Conservation (phyloP, 2,113 vertebrate genomes). For the Brachionichthys hirsutus region DNA sequence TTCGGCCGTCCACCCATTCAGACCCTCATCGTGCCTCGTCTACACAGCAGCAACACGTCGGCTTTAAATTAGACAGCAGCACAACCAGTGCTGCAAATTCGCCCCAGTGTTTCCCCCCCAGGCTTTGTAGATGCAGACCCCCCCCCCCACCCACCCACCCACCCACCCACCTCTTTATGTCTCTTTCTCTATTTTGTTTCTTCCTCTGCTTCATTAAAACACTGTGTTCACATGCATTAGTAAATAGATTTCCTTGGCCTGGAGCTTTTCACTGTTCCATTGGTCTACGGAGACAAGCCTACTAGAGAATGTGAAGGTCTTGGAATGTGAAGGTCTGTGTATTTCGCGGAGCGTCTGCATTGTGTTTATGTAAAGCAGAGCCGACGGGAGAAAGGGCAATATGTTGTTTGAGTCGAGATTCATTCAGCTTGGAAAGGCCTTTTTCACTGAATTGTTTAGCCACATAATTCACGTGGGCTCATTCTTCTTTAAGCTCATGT, state of each 20-base stretch:
- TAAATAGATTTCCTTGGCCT: slow-evolving; percentile 55
- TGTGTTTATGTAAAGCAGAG: background rate
- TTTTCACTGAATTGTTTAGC: background rate
- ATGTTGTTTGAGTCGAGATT: background rate
- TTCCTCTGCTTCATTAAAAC: slow-evolving; percentile 55
- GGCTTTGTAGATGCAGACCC: slow-evolving; percentile 27
- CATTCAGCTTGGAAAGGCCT: background rate
- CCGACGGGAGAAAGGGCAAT: background rate
- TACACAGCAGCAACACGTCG: slow-evolving; percentile 53
- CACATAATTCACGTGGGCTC: background rate
- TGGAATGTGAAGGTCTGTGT: slow-evolving; percentile 45
- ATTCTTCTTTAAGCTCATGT: slow-evolving; percentile 19
- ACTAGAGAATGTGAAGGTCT: slow-evolving; percentile 34
- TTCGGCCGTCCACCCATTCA: slow-evolving; percentile 37
- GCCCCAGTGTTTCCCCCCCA: slow-evolving; percentile 23
- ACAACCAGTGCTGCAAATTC: slow-evolving; percentile 39
- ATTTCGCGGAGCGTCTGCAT: slow-evolving; percentile 17
- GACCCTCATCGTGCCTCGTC: slow-evolving; percentile 37
- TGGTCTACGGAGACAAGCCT: slow-evolving; percentile 19
- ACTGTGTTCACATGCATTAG: slow-evolving; percentile 61
- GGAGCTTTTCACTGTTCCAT: slow-evolving; percentile 37
- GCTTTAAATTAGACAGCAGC: slow-evolving; percentile 59
- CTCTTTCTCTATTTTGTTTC: slow-evolving; percentile 43
- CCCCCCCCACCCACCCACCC: too few species aligned
- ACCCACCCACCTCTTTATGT: slow-evolving; percentile 24